Conservation (phyloP, 2,797 vertebrate genomes). For the Sebastes flavidus region DNA sequence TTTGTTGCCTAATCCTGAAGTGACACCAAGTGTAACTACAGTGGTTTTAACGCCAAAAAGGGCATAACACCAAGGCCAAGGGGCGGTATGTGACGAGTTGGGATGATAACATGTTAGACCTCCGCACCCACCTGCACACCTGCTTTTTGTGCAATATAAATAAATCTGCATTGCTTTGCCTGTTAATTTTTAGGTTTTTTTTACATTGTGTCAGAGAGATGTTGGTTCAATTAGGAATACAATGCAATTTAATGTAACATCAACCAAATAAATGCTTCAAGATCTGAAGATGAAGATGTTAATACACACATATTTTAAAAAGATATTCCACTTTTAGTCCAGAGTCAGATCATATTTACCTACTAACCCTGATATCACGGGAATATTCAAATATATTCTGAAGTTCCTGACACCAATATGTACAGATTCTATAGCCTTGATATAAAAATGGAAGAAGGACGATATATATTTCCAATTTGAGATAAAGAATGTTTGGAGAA, state of each 20-base stretch:
- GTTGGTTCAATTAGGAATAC: background rate
- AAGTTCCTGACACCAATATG: slow-evolving; percentile 7
- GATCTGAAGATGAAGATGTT: background rate
- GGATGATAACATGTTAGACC: background rate
- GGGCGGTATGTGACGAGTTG: too few species aligned
- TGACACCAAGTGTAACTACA: too few species aligned
- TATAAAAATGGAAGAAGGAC: background rate
- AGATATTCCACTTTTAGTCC: background rate
- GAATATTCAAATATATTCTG: background rate
- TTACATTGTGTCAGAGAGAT: background rate
- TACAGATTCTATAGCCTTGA: background rate
- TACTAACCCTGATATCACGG: background rate
- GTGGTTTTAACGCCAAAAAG: too few species aligned
- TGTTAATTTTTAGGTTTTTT: background rate
- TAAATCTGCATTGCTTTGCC: background rate
- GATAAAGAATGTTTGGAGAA: slow-evolving; percentile 38
- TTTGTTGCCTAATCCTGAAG: too few species aligned
- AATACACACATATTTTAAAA: background rate
- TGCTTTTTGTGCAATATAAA: background rate
- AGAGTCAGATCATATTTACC: background rate
- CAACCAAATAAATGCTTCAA: background rate
- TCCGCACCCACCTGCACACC: background rate
- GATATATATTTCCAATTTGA: slow-evolving; percentile 43
- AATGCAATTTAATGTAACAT: background rate
- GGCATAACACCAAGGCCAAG: too few species aligned